phyloP scores from a whole-genome alignment of 1,140 invertebrate genomes.

The Globodera rostochiensis region DNA sequence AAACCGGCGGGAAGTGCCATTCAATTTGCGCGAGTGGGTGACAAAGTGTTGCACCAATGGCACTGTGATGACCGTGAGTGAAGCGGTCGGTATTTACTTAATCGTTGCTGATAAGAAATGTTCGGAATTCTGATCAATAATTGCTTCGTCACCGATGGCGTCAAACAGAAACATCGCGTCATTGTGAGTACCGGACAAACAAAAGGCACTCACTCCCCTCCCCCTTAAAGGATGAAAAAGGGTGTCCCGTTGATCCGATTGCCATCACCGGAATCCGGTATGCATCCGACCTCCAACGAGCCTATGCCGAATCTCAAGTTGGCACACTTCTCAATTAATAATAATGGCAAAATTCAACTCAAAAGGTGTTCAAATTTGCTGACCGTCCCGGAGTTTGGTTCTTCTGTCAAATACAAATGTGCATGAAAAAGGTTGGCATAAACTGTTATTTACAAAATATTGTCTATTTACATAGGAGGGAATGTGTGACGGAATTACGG shows the following conservation, averaged over 20 bases:
- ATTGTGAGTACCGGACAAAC: slow-evolving; percentile 40
- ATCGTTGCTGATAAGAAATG: slow-evolving; percentile 52
- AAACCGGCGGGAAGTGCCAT: slow-evolving; percentile 56
- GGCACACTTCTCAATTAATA: not conserved
- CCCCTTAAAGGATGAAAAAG: slow-evolving; percentile 30
- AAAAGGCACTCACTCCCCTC: slow-evolving; percentile 17
- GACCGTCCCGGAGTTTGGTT: slow-evolving; percentile 63
- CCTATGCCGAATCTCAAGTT: slow-evolving; percentile 58
- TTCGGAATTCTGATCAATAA: slow-evolving; percentile 63
- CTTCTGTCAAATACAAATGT: slow-evolving; percentile 65
- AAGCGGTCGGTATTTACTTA: not conserved
- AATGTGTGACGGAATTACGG: slow-evolving; percentile 62
- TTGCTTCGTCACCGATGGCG: slow-evolving; percentile 64
- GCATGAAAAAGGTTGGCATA: slow-evolving; percentile 55
- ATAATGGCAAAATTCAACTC: not conserved
- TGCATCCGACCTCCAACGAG: slow-evolving; percentile 59
- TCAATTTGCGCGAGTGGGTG: slow-evolving; percentile 62
- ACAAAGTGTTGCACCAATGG: slow-evolving; percentile 63
- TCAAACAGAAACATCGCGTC: slow-evolving; percentile 53
- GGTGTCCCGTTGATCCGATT: slow-evolving; percentile 60
- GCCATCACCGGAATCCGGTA: slow-evolving; percentile 64
- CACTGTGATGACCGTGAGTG: slow-evolving; percentile 62
- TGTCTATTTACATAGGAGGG: slow-evolving; percentile 35
- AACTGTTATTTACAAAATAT: not conserved
- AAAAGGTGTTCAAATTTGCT: slow-evolving; percentile 58